Evolutionary conservation across 1,140 invertebrate genomes (phyloP).

Genomic region (Hestina assimilis): DNA sequence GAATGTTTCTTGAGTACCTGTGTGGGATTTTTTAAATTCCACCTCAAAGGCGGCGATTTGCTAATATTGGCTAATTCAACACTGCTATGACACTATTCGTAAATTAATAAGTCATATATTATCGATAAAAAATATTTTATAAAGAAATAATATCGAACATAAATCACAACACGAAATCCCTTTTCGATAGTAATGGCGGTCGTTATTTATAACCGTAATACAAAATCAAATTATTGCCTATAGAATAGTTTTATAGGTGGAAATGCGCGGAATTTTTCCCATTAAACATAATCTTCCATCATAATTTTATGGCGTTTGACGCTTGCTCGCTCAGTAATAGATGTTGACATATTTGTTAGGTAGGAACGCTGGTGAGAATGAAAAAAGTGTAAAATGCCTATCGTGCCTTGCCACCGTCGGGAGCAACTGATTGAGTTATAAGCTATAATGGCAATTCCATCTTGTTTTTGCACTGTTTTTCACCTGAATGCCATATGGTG

Average conservation of each 20-base stretch:
- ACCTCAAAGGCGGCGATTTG: too few relatives aligned
- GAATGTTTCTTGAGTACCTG: too few relatives aligned
- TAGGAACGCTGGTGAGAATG: conserved; percentile 57
- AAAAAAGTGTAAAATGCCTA: conserved; percentile 71
- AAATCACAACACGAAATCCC: not conserved
- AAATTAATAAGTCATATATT: not conserved
- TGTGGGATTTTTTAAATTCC: too few relatives aligned
- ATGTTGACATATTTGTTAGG: conserved; percentile 51
- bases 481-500: conserved; percentile 66
- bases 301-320: conserved; percentile 49
- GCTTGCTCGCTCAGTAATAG: conserved; percentile 35
- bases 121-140: not conserved
- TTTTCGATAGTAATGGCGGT: conserved; percentile 13
- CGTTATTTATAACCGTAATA: conserved; percentile 21
- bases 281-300: conserved; percentile 47
- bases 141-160: not conserved
- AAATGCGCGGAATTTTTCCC: conserved; percentile 53
- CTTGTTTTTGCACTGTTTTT: conserved; percentile 72
- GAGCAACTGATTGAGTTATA: conserved; percentile 71
- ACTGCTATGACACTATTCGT: too few relatives aligned
- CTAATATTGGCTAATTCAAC: too few relatives aligned
- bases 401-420: conserved; percentile 44
- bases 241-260: conserved; percentile 15
- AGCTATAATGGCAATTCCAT: conserved; percentile 71
- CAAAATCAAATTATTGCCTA: conserved; percentile 9